Evolutionary conservation across 2,113 vertebrate genomes (phyloP).

Genomic region (Erythrocercus mccallii): DNA sequence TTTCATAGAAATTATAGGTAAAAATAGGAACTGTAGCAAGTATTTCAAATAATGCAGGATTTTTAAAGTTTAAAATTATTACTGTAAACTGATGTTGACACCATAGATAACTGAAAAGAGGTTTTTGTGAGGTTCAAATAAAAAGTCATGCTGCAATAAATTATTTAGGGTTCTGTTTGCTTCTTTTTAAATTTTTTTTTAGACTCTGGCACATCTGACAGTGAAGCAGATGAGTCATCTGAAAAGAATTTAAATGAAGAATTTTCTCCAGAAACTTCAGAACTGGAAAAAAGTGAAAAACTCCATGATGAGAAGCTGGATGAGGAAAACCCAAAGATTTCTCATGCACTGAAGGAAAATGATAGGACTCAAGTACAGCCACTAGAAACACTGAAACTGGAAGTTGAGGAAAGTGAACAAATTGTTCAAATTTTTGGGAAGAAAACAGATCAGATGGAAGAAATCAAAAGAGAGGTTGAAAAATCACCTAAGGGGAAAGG

Average conservation of each 20-base stretch:
- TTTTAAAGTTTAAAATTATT: background rate
- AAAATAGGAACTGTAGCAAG: background rate
- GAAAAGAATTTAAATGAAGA: constrained; percentile 81
- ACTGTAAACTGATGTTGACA: background rate
- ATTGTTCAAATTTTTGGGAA: constrained; percentile 72
- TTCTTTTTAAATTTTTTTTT: background rate
- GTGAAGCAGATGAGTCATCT: constrained; percentile 76
- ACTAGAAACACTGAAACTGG: constrained; percentile 72
- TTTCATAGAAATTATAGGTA: background rate
- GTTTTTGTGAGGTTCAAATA: background rate
- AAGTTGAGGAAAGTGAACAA: constrained; percentile 74
- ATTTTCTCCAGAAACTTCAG: constrained; percentile 66
- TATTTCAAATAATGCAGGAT: background rate
- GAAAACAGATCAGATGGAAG: constrained; percentile 69
- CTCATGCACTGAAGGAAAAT: constrained; percentile 65
- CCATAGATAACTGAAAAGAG: background rate
- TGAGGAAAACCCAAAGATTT: constrained; percentile 75
- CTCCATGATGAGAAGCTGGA: constrained; percentile 60
- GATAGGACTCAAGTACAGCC: constrained; percentile 70
- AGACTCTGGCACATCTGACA: constrained; percentile 82
- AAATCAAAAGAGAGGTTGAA: constrained; percentile 74
- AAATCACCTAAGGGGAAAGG: constrained; percentile 85
- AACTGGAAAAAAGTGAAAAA: constrained; percentile 70
- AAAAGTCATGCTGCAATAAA: background rate
- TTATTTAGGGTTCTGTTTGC: background rate